A percentile compares a stretch with the other conserved stretches of the same genome.
Evolutionary conservation across 2,888 invertebrate genomes (phyloP).

Genomic region (Orgyia antiqua): DNA sequence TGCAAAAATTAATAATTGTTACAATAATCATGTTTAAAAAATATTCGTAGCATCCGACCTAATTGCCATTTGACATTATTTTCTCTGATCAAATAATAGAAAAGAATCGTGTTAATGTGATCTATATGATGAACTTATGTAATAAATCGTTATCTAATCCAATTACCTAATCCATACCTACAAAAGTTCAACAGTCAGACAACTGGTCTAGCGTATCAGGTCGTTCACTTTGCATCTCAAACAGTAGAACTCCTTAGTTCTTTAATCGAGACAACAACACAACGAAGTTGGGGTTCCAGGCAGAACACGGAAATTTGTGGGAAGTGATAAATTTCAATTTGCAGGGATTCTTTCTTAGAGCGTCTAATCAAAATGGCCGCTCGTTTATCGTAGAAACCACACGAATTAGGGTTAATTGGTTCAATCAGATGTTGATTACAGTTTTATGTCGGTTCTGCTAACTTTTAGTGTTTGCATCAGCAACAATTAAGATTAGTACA

Average conservation of each 20-base stretch:
- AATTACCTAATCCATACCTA: too few relatives aligned
- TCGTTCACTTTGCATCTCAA: conserved; percentile 22
- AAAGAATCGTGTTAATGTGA: too few relatives aligned
- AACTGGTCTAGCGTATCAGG: conserved; percentile 4
- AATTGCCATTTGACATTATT: too few relatives aligned
- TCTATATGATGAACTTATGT: too few relatives aligned
- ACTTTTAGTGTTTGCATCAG: too few relatives aligned
- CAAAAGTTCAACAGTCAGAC: conserved; percentile 21
- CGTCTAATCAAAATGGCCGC: conserved; percentile 9
- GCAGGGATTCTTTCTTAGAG: conserved; percentile 17
- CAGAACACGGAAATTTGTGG: conserved; percentile 19
- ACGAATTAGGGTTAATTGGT: conserved; percentile 28
- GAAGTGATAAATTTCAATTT: conserved; percentile 27
- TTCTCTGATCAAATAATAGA: too few relatives aligned
- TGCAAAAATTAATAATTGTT: too few relatives aligned
- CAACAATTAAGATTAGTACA: too few relatives aligned
- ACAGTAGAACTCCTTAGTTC: conserved; percentile 9
- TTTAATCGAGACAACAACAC: conserved; percentile 8
- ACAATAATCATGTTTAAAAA: too few relatives aligned
- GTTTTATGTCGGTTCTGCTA: conserved; percentile 14
- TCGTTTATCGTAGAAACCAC: conserved; percentile 14
- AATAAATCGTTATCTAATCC: too few relatives aligned
- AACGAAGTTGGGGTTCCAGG: too few relatives aligned
- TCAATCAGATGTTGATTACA: conserved; percentile 24
- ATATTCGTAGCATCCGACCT: too few relatives aligned